phyloP scores from a whole-genome alignment of 2,888 invertebrate species.

The Leptinotarsa haldemani region DNA sequence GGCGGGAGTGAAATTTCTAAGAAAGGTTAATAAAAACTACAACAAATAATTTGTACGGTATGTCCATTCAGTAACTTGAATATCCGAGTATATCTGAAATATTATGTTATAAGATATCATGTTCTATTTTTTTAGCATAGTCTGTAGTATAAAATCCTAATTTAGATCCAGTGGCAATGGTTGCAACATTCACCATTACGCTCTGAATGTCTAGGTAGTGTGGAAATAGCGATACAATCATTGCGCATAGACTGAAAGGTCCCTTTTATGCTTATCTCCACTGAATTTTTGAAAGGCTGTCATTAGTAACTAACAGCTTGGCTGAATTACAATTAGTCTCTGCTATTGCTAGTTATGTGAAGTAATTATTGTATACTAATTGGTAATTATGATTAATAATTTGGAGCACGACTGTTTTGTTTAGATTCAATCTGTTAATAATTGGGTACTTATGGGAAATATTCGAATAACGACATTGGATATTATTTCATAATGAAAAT shows the following conservation, averaged over 20 bases:
- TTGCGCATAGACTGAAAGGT: slow-evolving; percentile 21
- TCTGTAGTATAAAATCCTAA: too few species aligned
- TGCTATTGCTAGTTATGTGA: not conserved
- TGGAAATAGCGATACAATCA: slow-evolving; percentile 44
- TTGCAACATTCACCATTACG: slow-evolving; percentile 29
- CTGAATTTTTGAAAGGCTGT: slow-evolving; percentile 24
- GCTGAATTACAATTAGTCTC: slow-evolving; percentile 1
- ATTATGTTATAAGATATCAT: too few species aligned
- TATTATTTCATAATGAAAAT: too few species aligned
- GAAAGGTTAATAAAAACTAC: too few species aligned
- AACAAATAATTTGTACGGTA: too few species aligned
- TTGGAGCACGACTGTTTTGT: not conserved
- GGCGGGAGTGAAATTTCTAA: too few species aligned
- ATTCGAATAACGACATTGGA: not conserved
- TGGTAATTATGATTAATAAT: not conserved
- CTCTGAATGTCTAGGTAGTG: slow-evolving; percentile 47
- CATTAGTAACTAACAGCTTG: slow-evolving; percentile 6
- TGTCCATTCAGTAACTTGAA: too few species aligned
- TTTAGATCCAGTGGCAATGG: too few species aligned
- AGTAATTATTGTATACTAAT: slow-evolving; percentile 13
- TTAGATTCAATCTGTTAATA: not conserved
- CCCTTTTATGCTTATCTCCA: slow-evolving; percentile 17
- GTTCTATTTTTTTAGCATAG: too few species aligned
- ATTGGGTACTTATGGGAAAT: not conserved
- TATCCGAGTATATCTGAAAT: too few species aligned